Percentiles rank a stretch among this genome's conserved stretches.
Evolutionary conservation across 2,888 invertebrate species (phyloP).

Genomic region (Neoscelio sp.): DNA sequence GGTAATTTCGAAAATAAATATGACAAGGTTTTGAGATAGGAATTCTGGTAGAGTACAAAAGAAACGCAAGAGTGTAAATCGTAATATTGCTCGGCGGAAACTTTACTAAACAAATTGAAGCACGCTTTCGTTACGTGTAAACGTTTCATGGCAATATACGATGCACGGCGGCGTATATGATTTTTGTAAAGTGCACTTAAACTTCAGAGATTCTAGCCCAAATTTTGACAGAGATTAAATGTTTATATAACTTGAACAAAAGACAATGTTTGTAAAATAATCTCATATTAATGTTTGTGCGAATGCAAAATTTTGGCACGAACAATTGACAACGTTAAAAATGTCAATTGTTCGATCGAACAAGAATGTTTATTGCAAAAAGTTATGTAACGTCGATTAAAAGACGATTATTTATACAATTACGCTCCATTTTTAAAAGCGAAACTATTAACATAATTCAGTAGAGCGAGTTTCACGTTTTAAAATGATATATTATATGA

Average conservation of each 20-base stretch:
- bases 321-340: no score
- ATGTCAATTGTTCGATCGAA: no score
- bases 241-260: neutral
- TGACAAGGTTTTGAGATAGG: constrained; percentile 8
- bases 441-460: no score
- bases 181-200: constrained; percentile 6
- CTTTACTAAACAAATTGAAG: constrained; percentile 19
- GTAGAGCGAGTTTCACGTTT: no score
- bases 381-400: no score
- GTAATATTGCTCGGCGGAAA: constrained; percentile 14
- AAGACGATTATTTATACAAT: no score
- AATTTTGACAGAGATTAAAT: neutral
- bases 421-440: no score
- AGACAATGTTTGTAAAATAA: neutral
- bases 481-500: no score
- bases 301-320: no score
- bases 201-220: neutral
- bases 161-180: neutral
- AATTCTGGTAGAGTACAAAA: constrained; percentile 4
- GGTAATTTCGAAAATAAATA: constrained; percentile 12
- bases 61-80: constrained; percentile 8
- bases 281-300: no score
- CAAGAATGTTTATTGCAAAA: no score
- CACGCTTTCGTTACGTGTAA: neutral
- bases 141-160: constrained; percentile 13